These are phyloP conservation scores for Hypocryptadius cinnamomeus DNA, from an alignment of 2,113 vertebrate genomes.

Conservation along the genomic window DNA sequence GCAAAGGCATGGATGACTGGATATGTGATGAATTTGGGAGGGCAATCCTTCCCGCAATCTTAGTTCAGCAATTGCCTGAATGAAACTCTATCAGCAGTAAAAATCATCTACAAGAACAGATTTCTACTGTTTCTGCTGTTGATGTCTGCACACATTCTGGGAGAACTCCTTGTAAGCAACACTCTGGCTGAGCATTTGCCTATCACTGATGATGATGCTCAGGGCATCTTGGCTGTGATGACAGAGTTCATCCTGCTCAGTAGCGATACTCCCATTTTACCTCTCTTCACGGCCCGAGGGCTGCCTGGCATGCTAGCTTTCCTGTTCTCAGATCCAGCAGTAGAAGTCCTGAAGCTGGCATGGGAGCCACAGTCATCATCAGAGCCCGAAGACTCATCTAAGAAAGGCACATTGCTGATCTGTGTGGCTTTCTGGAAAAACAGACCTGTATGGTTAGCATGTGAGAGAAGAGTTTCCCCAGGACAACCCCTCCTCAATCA, in stretches of 20 bases:
- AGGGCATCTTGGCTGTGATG: not conserved
- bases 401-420: conserved; percentile 83
- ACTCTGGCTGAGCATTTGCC: not conserved
- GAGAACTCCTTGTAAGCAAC: not conserved
- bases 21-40: not conserved
- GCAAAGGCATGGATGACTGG: not conserved
- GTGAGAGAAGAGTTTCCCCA: not conserved
- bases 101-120: not conserved
- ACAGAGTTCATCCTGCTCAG: not conserved
- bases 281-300: conserved; percentile 83
- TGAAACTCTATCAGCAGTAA: not conserved
- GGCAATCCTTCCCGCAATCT: not conserved
- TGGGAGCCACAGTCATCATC: conserved; percentile 87
- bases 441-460: not conserved
- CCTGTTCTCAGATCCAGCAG: conserved; percentile 69
- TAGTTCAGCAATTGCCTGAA: not conserved
- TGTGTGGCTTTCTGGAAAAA: conserved; percentile 81
- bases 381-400: conserved; percentile 84
- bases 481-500: not conserved
- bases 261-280: conserved; percentile 40
- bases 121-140: not conserved
- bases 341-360: conserved; percentile 80
- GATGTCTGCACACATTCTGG: not conserved
- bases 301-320: conserved; percentile 80
- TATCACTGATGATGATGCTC: not conserved